A percentile compares a stretch with the other conserved stretches of the same genome.
Evolutionary conservation across 2,888 invertebrate species (phyloP).

Genomic region (Ommatoiulus sabulosus): DNA sequence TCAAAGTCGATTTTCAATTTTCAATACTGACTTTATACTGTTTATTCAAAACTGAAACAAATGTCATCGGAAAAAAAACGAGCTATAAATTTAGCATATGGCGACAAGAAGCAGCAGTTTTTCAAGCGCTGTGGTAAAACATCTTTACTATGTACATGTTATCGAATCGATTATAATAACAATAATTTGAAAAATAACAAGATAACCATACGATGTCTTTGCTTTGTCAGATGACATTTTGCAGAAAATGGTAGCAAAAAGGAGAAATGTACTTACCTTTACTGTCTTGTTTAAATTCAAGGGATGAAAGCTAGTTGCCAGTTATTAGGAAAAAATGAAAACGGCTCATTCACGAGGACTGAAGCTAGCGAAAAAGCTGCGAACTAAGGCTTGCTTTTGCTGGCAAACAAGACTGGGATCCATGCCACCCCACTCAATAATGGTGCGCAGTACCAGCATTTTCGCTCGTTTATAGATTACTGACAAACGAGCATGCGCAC

Average conservation of each 20-base stretch:
- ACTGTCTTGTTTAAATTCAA: neutral
- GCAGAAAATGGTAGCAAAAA: neutral
- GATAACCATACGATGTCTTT: neutral
- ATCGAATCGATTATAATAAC: constrained; percentile 6
- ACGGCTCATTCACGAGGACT: neutral
- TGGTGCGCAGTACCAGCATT: neutral
- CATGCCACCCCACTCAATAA: constrained; percentile 12
- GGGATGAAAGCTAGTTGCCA: neutral
- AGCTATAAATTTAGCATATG: neutral
- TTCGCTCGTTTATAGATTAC: constrained; percentile 12
- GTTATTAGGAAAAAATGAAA: neutral
- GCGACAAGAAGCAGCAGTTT: neutral
- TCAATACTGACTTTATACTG: too few species aligned
- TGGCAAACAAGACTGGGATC: constrained; percentile 33
- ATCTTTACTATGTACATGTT: neutral
- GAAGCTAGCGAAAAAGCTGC: neutral
- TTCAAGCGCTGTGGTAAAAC: neutral
- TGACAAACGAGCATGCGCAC: neutral
- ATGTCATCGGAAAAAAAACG: neutral
- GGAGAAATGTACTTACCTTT: neutral
- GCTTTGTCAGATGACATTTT: neutral
- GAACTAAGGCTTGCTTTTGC: constrained; percentile 37
- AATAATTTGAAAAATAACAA: neutral
- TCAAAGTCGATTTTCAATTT: neutral
- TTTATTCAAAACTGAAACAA: neutral